Percentiles rank a stretch among this genome's conserved stretches.
Conservation (phyloP, 2,113 vertebrate species). For the Neotoma lepida region DNA sequence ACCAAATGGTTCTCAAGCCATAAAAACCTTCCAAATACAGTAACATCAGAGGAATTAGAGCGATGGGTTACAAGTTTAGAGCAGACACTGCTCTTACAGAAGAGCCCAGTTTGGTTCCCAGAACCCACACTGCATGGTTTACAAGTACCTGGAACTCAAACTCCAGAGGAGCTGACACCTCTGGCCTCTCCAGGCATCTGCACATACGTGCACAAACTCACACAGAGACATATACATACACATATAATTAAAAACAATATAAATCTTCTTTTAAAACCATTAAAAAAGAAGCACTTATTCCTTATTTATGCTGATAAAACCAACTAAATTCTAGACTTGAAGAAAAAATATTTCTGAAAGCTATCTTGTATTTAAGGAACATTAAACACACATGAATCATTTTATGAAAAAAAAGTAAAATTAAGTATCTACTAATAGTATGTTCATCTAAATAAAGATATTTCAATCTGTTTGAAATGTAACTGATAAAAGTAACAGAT, state of each 20-base stretch:
- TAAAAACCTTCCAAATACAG: conserved; percentile 30
- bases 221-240: conserved; percentile 37
- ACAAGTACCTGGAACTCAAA: background rate
- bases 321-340: background rate
- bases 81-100: background rate
- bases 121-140: background rate
- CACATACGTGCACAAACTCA: background rate
- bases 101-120: background rate
- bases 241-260: background rate
- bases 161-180: background rate
- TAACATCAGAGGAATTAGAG: background rate
- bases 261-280: background rate
- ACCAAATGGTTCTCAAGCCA: conserved; percentile 47
- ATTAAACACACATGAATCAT: background rate
- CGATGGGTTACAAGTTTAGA: background rate
- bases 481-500: conserved; percentile 21
- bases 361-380: conserved; percentile 10
- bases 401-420: conserved; percentile 28
- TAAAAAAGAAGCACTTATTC: conserved; percentile 37
- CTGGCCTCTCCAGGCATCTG: background rate
- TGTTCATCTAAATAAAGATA: conserved; percentile 51
- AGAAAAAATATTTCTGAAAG: conserved; percentile 58
- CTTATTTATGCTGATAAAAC: conserved; percentile 34
- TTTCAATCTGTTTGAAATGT: conserved; percentile 48
- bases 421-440: conserved; percentile 30